phyloP scores from a whole-genome alignment of 2,797 vertebrate species.

The Galagoides demidoff region DNA sequence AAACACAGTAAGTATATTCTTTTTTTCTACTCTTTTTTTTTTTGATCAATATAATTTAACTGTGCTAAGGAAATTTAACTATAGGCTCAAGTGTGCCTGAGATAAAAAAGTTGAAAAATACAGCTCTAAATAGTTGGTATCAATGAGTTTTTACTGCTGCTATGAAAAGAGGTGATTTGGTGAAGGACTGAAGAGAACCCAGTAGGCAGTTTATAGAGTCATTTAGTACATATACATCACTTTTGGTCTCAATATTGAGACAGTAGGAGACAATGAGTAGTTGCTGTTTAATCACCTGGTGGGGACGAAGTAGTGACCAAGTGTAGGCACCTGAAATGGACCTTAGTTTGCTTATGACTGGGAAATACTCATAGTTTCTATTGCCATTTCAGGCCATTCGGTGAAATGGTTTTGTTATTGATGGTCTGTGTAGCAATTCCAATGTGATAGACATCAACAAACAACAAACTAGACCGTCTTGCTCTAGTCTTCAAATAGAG shows the following conservation, averaged over 20 bases:
- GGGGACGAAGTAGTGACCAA: neutral
- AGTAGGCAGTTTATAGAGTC: neutral
- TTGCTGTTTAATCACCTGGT: neutral
- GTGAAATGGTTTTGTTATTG: slow-evolving; percentile 13
- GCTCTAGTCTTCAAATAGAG: slow-evolving; percentile 73
- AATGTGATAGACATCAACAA: slow-evolving; percentile 5
- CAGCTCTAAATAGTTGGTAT: neutral
- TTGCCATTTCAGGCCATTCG: neutral
- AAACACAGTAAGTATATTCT: too few species aligned
- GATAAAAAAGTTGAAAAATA: too few species aligned
- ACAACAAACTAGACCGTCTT: slow-evolving; percentile 51
- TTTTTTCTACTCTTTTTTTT: too few species aligned
- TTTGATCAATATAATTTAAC: too few species aligned
- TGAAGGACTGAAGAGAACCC: neutral
- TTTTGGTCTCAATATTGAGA: neutral
- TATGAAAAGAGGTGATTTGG: neutral
- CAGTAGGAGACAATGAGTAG: neutral
- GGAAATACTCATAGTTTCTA: neutral
- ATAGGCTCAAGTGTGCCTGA: too few species aligned
- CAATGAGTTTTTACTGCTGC: neutral
- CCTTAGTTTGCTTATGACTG: neutral
- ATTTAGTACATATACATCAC: neutral
- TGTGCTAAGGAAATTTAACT: too few species aligned
- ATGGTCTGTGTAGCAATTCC: neutral
- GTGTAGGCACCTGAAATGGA: neutral